Evolutionary conservation across 2,797 vertebrate genomes (phyloP).

Genomic region (Uromys caudimaculatus): DNA sequence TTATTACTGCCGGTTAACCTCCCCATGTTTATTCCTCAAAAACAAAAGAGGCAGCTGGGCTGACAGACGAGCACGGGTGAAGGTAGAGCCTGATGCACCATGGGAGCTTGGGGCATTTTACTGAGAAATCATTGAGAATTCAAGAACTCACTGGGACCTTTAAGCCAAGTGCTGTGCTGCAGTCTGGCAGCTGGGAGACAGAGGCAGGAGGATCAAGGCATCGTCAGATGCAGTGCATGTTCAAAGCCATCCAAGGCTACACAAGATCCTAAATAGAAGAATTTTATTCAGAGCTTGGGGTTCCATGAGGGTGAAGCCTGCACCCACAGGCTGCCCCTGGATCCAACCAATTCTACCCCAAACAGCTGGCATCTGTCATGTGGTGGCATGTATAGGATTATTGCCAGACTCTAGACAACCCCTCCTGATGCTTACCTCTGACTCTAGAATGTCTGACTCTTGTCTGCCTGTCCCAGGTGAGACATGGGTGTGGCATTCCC

Average conservation of each 20-base stretch:
- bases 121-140: not conserved
- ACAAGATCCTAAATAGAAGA: not conserved
- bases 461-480: rapidly evolving
- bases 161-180: not conserved
- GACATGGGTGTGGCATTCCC: rapidly evolving
- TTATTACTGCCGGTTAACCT: not conserved
- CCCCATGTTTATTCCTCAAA: not conserved
- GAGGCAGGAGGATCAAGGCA: not conserved
- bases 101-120: rapidly evolving
- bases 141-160: not conserved
- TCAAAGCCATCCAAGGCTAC: not conserved
- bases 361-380: rapidly evolving
- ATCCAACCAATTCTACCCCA: rapidly evolving
- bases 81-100: not conserved
- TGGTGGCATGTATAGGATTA: not conserved
- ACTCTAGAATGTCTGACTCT: not conserved
- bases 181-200: not conserved
- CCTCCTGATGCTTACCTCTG: rapidly evolving
- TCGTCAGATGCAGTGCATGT: not conserved
- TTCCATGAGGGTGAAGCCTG: rapidly evolving
- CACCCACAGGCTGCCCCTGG: not conserved
- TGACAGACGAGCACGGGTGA: not conserved
- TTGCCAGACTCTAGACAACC: rapidly evolving
- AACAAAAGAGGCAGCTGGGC: not conserved
- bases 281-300: not conserved